Evolutionary conservation across 2,797 vertebrate species (phyloP), one percentile per base, ranked within the genome.

Genomic region (Sphenodon punctatus): DNA sequence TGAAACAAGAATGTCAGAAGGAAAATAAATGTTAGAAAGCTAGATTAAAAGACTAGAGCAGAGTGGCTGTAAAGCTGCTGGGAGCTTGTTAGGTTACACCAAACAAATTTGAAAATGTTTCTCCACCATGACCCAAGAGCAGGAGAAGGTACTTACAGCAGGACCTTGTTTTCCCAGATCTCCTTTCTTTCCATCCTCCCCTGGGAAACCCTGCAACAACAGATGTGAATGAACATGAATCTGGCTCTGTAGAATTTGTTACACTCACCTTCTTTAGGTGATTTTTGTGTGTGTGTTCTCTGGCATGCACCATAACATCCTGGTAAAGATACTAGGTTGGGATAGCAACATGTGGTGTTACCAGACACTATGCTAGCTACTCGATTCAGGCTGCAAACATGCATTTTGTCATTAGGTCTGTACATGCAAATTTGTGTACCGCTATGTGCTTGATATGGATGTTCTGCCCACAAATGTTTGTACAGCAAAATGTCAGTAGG

Each of bases 171-270:
- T 95, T 56, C 97, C 97, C 0, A 41, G 10, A 14, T 97, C 95
- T 64, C 97, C 98, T 92, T 93, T 96, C 11, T 71, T 75, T 45
- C 97, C 97, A 2, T 73, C 88, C 0, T 90, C 73, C 68, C 98
- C 97, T 34, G 60, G 22, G 4, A 90, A 75, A 34, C 97, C 98
- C 97, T 98, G 67, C 6, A 42, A 83, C 16, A 56, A 27, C 1
- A 67, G 4, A 60, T 53, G 78, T 69, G 39, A 7, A 14, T 85
- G 30, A 85, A 43, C 22, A 68, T 2, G 25, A 70, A 32, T 32
- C 41, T 3, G 0, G 53, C 16, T 25, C n/a, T 12, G 2, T 58
- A 48, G 2, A 4, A 0, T 0, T 3, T n/a, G 32, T 58, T 42
- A 34, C 0, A 0, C 0, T 2, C 59, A n/a, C n/a, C n/a, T n/a